Conservation (phyloP, 2,888 invertebrate species). For the Eumacrocentrus americanus region DNA sequence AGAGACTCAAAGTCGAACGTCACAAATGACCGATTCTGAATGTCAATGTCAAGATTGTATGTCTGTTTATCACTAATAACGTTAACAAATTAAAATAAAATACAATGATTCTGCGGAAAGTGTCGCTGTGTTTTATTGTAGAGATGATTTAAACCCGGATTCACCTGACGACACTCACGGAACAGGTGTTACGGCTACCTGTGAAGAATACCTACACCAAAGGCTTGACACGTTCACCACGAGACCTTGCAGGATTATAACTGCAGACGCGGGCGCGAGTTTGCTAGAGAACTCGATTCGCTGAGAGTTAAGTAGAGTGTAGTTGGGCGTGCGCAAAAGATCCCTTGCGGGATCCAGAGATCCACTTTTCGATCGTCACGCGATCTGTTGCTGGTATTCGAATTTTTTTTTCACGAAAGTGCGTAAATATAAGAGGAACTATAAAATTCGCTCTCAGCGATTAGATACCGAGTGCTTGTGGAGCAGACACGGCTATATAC, state of each 20-base stretch:
- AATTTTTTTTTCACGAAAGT: background rate
- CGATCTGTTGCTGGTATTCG: conserved; percentile 17
- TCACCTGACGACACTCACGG: background rate
- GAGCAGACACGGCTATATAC: no score
- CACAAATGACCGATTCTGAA: no score
- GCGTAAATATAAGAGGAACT: background rate
- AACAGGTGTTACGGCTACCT: background rate
- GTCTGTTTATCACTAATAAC: background rate
- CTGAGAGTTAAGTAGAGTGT: background rate
- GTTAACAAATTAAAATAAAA: background rate
- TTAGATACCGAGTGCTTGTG: no score
- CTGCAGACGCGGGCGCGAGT: background rate
- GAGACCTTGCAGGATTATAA: conserved; percentile 7
- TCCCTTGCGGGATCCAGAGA: background rate
- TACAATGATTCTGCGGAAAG: background rate
- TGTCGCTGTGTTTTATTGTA: background rate
- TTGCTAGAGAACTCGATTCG: conserved; percentile 9
- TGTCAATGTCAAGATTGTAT: no score
- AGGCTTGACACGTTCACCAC: conserved; percentile 17
- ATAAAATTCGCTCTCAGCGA: no score
- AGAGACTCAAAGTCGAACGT: no score
- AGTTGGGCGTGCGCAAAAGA: conserved; percentile 1
- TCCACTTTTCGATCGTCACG: conserved; percentile 21
- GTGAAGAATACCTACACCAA: background rate
- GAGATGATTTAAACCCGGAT: background rate